phyloP scores from a whole-genome alignment of 2,113 vertebrate genomes.

The Bostrychus sinensis region DNA sequence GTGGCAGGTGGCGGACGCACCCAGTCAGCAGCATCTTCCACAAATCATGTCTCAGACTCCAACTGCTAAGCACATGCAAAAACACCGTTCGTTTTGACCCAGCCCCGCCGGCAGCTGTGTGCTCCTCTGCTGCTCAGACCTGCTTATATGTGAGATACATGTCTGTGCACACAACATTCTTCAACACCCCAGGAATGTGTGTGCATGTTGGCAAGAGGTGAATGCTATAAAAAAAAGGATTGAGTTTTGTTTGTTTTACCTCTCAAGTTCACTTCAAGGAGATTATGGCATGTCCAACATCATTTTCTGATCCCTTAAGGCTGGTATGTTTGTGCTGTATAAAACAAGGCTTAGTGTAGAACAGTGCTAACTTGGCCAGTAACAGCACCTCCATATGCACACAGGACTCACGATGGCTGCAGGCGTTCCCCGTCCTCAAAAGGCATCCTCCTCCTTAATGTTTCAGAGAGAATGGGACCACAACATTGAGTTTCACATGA shows the following conservation, averaged over 20 bases:
- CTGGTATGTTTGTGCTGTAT: slow-evolving; percentile 7
- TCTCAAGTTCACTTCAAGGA: too few species aligned
- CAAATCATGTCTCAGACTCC: slow-evolving; percentile 23
- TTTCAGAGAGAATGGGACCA: slow-evolving; percentile 28
- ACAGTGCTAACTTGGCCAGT: slow-evolving; percentile 35
- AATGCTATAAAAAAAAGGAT: slow-evolving; percentile 23
- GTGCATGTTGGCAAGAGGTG: slow-evolving; percentile 23
- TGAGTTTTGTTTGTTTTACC: not conserved
- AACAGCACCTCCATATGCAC: slow-evolving; percentile 30
- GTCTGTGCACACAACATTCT: slow-evolving; percentile 4
- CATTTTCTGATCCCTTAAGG: slow-evolving; percentile 14
- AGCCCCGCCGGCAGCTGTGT: slow-evolving; percentile 13
- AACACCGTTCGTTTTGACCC: not conserved
- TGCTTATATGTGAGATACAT: slow-evolving; percentile 15
- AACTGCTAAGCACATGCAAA: slow-evolving; percentile 17
- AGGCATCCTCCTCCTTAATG: slow-evolving; percentile 42
- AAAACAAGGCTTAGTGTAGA: slow-evolving; percentile 1
- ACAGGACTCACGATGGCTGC: slow-evolving; percentile 28
- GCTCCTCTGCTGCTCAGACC: slow-evolving; percentile 1
- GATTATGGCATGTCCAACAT: not conserved
- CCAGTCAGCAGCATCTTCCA: slow-evolving; percentile 9
- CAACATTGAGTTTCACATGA: slow-evolving; percentile 23
- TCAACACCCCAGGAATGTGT: slow-evolving; percentile 35
- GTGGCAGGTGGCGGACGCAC: slow-evolving; percentile 9
- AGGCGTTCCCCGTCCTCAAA: slow-evolving; percentile 40